Evolutionary conservation across 2,888 invertebrate species (phyloP).

Genomic region (Drosophila eohydei): DNA sequence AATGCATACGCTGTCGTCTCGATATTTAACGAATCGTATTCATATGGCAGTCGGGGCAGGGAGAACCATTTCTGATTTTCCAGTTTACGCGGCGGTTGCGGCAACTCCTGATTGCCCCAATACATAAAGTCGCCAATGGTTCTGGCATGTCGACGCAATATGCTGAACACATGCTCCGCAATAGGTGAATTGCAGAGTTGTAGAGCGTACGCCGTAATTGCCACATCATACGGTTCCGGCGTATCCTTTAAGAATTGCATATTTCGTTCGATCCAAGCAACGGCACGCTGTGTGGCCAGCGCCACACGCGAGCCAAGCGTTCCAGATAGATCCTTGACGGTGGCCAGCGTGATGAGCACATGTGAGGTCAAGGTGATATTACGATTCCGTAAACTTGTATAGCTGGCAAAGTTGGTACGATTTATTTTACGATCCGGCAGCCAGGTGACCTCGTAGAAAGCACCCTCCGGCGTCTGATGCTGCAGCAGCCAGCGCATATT

Average conservation of each 20-base stretch:
- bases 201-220: conserved; percentile 95
- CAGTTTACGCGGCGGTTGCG: conserved; percentile 92
- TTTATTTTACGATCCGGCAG: conserved; percentile 95
- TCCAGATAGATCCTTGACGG: conserved; percentile 92
- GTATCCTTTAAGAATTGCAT: conserved; percentile 90
- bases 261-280: conserved; percentile 93
- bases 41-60: conserved; percentile 93
- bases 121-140: conserved; percentile 92
- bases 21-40: conserved; percentile 95
- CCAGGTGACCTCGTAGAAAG: conserved; percentile 95
- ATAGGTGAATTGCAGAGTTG: conserved; percentile 93
- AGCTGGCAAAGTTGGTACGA: conserved; percentile 86
- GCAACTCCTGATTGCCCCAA: conserved; percentile 93
- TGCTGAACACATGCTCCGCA: conserved; percentile 92
- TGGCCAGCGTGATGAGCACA: conserved; percentile 94
- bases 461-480: conserved; percentile 93
- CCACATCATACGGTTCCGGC: conserved; percentile 93
- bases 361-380: conserved; percentile 97
- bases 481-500: conserved; percentile 94
- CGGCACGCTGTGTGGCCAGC: conserved; percentile 90
- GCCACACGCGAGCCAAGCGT: conserved; percentile 91
- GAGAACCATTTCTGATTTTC: conserved; percentile 97
- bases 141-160: conserved; percentile 88
- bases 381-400: conserved; percentile 87
- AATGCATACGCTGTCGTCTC: conserved; percentile 97